Evolutionary conservation across 2,797 vertebrate species (phyloP), one percentile per base, ranked within the genome.

Genomic region (Muscicapa striata): DNA sequence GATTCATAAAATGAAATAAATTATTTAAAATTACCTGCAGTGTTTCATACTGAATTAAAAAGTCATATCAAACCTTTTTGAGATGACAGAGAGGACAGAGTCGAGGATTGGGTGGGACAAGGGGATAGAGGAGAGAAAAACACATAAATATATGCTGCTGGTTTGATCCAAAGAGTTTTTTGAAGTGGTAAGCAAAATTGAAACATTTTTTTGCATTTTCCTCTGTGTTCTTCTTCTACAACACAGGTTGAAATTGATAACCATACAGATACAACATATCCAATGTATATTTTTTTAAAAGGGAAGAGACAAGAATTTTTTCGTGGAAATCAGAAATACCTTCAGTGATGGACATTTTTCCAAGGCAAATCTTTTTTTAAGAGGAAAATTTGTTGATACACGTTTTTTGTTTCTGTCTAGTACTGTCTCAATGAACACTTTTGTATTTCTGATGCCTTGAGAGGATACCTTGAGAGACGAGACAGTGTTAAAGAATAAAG

Each of bases 201-300:
- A 67, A 79, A 40, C 4, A 29, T 51, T 79, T 76, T 1, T 83
- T 88, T 62, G 13, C 1, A 0, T 67, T 89, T 83, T 80, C 21
- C 16, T 67, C 14, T 40, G 5, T 59, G 18, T 32, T 83, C 93
- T 90, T 34, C 23, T 57, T 86, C 21, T 19, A 81, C 8, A 72
- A 13, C 11, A 24, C 16, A 34, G 13, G 9, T 15, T 59, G 29
- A 91, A 52, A 77, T 14, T 59, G 10, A 74, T 59, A 94, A 48
- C 18, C 5, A 2, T 48, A 48, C 14, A 0, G 0, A 63, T 52
- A 52, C 1, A 55, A 58, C 1, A 2, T 30, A 12, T 9, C 30
- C 52, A 54, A 54, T 32, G 52, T 32, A 76, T 40, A 32, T 32
- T n/a, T 72, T 61, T 57, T 30, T 55, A 51, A 27, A 51, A 94